Evolutionary conservation across 2,888 invertebrate species (phyloP), one percentile per base, ranked within the genome.

Genomic region (Neocrepidodera transversa): DNA sequence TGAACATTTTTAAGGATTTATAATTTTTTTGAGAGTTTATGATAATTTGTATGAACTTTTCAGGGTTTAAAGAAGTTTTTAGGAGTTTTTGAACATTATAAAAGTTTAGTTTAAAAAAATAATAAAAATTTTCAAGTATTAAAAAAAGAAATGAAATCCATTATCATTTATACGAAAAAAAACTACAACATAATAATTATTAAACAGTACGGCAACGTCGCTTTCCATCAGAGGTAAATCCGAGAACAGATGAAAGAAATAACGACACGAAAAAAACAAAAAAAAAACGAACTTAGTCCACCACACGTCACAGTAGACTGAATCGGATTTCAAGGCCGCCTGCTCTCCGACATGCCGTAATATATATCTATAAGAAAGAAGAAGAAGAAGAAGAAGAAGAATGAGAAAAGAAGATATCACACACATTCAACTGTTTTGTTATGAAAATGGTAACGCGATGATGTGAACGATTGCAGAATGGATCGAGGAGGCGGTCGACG

Each of bases 391-490:
- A n/a, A 7, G 26, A 3, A 23, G 7, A 23, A 23, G 26, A 23
- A 6, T 7, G 26, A 17, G 38, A 38, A 38, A 38, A 38, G 8
- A 38, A 38, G 38, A 38, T 16, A 38, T 38, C 38, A 11, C 17
- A 38, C 6, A 38, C 10, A 17, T 38, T 38, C 38, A 3, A 14
- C 1, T 38, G 16, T 14, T 17, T 17, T 38, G 17, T 38, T 38
- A 38, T 17, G 38, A 38, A 38, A 38, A 54, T 54, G 54, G 36
- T 54, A 54, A 54, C 47, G 45, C 6, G 6, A 23, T n/a, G 45
- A 32, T 53, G 30, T 4, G 45, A 23, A 45, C n/a, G 58, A 56
- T 60, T 47, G 51, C 57, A 32, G 38, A 48, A 35, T 56, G 60
- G 42, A 52, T 52, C 42, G 43, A 53, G 45, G 36, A 54, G 54